Percentiles rank a stretch among this genome's conserved stretches.
Evolutionary conservation across 1,140 invertebrate genomes (phyloP).

Genomic region (Zaprionus kolodkinae): DNA sequence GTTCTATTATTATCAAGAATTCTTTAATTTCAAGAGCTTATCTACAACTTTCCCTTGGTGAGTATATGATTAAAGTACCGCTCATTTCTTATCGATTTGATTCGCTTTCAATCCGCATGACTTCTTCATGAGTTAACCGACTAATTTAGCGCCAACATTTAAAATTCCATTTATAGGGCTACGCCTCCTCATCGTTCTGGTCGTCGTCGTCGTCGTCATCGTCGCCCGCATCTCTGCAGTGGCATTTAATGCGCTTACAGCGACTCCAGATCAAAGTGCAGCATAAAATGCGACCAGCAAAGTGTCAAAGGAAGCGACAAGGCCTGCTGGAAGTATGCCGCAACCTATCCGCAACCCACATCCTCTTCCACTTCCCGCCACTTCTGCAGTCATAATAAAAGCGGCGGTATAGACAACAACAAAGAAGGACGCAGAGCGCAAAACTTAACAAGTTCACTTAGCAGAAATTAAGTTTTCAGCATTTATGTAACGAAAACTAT

Average conservation of each 20-base stretch:
- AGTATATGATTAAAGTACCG: too few relatives aligned
- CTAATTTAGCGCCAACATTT: conserved; percentile 23
- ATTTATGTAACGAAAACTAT: conserved; percentile 80
- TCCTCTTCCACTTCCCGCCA: not conserved
- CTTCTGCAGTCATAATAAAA: conserved; percentile 55
- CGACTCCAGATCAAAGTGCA: conserved; percentile 4
- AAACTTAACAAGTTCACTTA: conserved; percentile 82
- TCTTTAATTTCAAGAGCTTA: too few relatives aligned
- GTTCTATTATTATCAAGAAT: too few relatives aligned
- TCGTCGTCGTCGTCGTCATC: too few relatives aligned
- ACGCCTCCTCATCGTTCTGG: not conserved
- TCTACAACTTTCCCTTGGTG: too few relatives aligned
- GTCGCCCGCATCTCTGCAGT: conserved; percentile 8
- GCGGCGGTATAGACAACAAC: conserved; percentile 42
- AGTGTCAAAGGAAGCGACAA: conserved; percentile 66
- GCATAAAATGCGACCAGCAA: conserved; percentile 10
- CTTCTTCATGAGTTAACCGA: not conserved
- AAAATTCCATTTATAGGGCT: conserved; percentile 45
- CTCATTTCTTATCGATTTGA: not conserved
- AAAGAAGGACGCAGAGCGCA: conserved; percentile 25
- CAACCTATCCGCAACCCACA: not conserved
- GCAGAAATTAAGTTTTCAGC: conserved; percentile 80
- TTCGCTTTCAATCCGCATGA: not conserved
- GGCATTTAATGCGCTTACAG: conserved; percentile 71
- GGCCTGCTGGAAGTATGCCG: conserved; percentile 12